Evolutionary conservation across 2,113 vertebrate genomes (phyloP), one percentile per base, ranked within the genome.

Genomic region (Pipa parva): DNA sequence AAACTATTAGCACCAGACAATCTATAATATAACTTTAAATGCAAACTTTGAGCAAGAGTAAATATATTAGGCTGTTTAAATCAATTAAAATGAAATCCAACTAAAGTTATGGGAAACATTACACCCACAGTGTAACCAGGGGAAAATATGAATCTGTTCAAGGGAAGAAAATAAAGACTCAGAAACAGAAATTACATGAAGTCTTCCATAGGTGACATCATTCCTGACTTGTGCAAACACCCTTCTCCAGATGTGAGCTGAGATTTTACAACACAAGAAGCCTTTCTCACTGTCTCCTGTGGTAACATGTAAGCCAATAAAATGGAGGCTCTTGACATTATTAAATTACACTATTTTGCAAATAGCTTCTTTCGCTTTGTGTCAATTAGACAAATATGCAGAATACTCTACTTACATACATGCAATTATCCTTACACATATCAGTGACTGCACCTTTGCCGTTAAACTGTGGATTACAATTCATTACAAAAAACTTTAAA

Each of bases 231-330:
- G 25, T 18, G 46, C 15, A 52, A 37, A 58, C 66, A 33, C 66
- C 66, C 66, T 70, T 70, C 36, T 70, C 48, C 66, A 70, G 66
- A 70, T 70, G 66, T 60, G 45, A 52, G 57, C 46, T 57, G 46
- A 26, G 26, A 56, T 37, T 28, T 20, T 52, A 50, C 50, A 50
- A 60, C 20, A 67, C 58, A 42, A 26, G 25, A 46, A 12, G 9
- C 20, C 22, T 18, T 65, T 50, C 52, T 42, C 57, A 25, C 15
- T 12, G 37, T 39, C 56, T 59, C 63, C 63, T 46, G 36, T 56
- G 55, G 52, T 65, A 57, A 65, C 52, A 29, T 57, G 37, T 22
- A 57, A 39, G 39, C 37, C 51, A 26, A 57, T 65, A 33, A 39
- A 57, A 28, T 17, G 15, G 20, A 65, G 51, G 15, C 37, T 48